Base-by-base conservation (phyloP, 2,113 vertebrate genomes). In the Festucalex cinctus region DNA sequence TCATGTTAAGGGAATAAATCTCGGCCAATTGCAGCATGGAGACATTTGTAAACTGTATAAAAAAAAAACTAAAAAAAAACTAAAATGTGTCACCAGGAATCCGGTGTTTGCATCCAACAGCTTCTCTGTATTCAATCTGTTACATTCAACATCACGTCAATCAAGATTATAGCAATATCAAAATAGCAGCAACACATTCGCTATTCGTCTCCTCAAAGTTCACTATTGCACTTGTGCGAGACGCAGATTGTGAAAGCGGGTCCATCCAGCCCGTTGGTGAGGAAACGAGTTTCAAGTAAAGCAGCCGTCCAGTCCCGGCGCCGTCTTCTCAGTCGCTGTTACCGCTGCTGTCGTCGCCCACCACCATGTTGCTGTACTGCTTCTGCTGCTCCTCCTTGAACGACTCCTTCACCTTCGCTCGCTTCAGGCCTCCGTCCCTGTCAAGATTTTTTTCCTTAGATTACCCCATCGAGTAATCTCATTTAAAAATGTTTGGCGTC, bases 401-500 rank as follows among this genome's bases (percentile, higher is more conserved):
- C 0, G 91, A 91, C 1, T 96, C 94, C 85, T 99, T 99, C 77
- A 99, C 97, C 85, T 95, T 96, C 0, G 82, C 94, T 81, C 97
- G 91, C 90, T 99, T 99, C 78, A 99, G 85, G 7, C 94, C 95
- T 65, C 97, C 97, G 36, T 99, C 97, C 97, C 97, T 99, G 80
- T 37, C 20, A 32, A 28, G 13, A 24, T 54, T 54, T 54, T 53
- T 12, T 24, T 54, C 7, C 22, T 12, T 1, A 22, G 44, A 46
- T 46, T 1, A 46, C 17, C 44, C 44, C 16, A 19, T 46, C 16
- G 44, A 46, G 16, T 46, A 19, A 6, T 17, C 43, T 14, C 14
- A 44, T 44, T 6, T 17, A 46, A 46, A 46, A 17, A 19, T 19
- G 2, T 20, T 46, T 17, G 17, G 17, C 16, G 17, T 46, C 17